phyloP scores from a whole-genome alignment of 2,113 vertebrate genomes.

The Morone chrysops region DNA sequence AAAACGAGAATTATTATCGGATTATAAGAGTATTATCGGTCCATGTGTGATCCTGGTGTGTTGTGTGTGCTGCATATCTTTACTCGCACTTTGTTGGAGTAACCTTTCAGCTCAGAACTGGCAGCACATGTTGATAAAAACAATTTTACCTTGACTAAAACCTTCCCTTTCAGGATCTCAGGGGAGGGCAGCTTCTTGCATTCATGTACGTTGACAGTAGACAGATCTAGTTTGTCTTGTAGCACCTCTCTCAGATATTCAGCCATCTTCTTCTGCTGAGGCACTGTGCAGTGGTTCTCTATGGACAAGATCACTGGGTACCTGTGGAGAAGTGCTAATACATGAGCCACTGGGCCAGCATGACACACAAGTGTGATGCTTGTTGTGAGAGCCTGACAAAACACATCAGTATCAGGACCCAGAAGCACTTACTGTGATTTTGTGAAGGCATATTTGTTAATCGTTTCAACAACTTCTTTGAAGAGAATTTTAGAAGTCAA shows the following conservation, averaged over 20 bases:
- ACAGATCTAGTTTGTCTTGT: constrained; percentile 94
- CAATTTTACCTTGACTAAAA: constrained; percentile 92
- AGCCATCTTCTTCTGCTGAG: constrained; percentile 97
- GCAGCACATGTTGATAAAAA: constrained; percentile 49
- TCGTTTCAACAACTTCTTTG: constrained; percentile 93
- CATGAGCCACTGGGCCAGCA: not conserved
- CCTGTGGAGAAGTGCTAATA: constrained; percentile 72
- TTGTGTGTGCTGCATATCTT: not conserved
- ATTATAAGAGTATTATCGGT: no score
- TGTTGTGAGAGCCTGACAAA: not conserved
- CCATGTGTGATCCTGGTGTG: not conserved
- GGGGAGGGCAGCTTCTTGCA: constrained; percentile 90
- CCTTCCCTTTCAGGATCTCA: constrained; percentile 92
- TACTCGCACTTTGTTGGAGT: not conserved
- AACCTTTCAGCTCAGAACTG: not conserved
- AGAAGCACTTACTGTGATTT: constrained; percentile 89
- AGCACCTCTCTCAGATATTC: constrained; percentile 91
- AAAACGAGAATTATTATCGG: constrained; percentile 1
- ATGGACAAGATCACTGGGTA: constrained; percentile 97
- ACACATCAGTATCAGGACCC: not conserved
- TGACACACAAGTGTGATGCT: not conserved
- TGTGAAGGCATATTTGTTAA: constrained; percentile 92
- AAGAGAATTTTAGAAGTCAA: constrained; percentile 88
- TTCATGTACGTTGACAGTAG: constrained; percentile 85
- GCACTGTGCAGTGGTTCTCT: constrained; percentile 95